Base-by-base conservation (phyloP, 2,113 vertebrate genomes). In the Pyxicephalus adspersus region DNA sequence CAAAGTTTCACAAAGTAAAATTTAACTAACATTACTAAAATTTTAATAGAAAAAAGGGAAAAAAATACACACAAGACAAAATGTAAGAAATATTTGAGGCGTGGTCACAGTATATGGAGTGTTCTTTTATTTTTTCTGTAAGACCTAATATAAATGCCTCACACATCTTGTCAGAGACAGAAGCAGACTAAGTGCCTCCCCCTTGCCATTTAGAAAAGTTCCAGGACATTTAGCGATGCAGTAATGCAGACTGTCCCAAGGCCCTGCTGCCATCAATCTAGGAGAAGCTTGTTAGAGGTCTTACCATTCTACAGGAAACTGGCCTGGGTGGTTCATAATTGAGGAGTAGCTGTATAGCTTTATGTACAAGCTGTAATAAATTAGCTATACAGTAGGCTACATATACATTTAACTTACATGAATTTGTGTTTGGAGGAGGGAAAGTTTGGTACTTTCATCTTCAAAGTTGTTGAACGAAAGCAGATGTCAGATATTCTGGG, bases 291-390 rank as follows among this genome's bases (percentile, higher is more conserved):
- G 51, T n/a, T 7, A 77, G 60, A 64, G 38, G 63, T 23, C 18
- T 50, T 57, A n/a, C 50, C 45, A 66, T 66, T 54, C 26, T 25
- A 20, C n/a, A 57, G 13, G 25, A 65, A 77, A 19, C 26, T 54
- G 64, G 16, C 34, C 57, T 77, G 76, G 57, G 63, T 67, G 76
- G 76, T 67, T 77, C 28, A 77, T 67, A 65, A 77, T 55, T 55
- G 63, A 66, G 63, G 63, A 77, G 76, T 77, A 25, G 52, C 64
- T 29, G 15, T 66, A n/a, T 77, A 77, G 66, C 76, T 66, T 51
- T 77, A 51, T 77, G 64, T 77, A 77, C 26, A 67, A 54, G 63
- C 13, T 31, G 20, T 77, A 77, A 66, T 77, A 66, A 77, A 77
- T 77, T 28, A 77, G 51, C 23, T 67, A 34, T 66, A 77, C 76